These are phyloP conservation scores for Salvelinus alpinus DNA, from an alignment of 2,113 vertebrate species.

Conservation along the genomic window DNA sequence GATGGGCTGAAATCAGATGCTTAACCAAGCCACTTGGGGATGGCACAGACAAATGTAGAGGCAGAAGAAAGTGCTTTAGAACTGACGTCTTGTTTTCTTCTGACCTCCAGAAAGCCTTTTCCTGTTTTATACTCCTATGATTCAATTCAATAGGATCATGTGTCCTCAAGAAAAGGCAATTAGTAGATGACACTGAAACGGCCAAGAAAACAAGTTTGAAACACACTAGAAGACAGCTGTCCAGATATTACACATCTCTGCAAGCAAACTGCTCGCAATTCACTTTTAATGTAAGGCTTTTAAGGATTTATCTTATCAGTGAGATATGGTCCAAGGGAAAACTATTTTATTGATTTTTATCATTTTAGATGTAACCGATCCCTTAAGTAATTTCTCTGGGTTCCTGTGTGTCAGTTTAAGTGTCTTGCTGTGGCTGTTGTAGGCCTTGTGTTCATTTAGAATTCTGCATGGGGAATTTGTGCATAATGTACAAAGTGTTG, in stretches of 20 bases:
- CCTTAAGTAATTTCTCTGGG: constrained; percentile 87
- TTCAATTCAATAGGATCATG: constrained; percentile 72
- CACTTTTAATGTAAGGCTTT: constrained; percentile 95
- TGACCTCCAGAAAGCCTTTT: constrained; percentile 56
- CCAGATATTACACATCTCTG: constrained; percentile 88
- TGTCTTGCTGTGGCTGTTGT: constrained; percentile 71
- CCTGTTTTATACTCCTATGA: constrained; percentile 68
- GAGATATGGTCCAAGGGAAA: constrained; percentile 85
- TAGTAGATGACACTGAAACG: constrained; percentile 85
- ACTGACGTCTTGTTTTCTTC: constrained; percentile 32
- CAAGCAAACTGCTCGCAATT: constrained; percentile 90
- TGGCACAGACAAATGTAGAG: constrained; percentile 31
- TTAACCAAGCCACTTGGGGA: constrained; percentile 35
- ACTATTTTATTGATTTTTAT: constrained; percentile 99
- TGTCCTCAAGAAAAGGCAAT: constrained; percentile 79
- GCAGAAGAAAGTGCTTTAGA: constrained; percentile 1
- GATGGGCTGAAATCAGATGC: constrained; percentile 45
- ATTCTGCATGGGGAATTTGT: constrained; percentile 64
- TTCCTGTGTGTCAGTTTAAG: constrained; percentile 78
- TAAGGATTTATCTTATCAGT: constrained; percentile 85
- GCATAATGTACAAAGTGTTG: constrained; percentile 82
- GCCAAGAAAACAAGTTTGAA: constrained; percentile 84
- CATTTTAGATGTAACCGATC: constrained; percentile 93
- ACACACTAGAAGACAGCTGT: constrained; percentile 90
- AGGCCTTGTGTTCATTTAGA: constrained; percentile 78